Percentiles rank a stretch among this genome's conserved stretches.
These are phyloP conservation scores for Neolamprologus sp. DNA, from an alignment of 2,113 vertebrate genomes.

Conservation along the genomic window DNA sequence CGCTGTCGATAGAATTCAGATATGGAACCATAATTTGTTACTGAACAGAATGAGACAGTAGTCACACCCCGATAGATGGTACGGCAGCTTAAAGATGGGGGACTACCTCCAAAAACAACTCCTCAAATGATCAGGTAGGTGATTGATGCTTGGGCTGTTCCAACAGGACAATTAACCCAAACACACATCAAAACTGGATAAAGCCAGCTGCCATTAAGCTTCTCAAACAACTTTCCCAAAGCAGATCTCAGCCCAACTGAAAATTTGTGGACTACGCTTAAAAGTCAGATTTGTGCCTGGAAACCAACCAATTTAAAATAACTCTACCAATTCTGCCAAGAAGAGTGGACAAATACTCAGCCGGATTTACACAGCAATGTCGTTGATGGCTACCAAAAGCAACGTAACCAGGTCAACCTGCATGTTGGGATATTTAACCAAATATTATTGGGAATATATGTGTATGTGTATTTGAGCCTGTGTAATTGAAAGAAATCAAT, in stretches of 20 bases:
- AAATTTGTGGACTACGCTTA: rapidly evolving
- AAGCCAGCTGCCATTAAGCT: neutral
- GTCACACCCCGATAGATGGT: neutral
- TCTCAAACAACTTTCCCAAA: neutral
- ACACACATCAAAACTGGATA: neutral
- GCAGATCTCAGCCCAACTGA: neutral
- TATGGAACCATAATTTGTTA: neutral
- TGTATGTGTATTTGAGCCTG: neutral
- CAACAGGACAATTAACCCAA: neutral
- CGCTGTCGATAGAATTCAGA: neutral
- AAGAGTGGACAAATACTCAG: neutral
- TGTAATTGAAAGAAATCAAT: neutral
- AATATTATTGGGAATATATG: neutral
- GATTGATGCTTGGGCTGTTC: neutral
- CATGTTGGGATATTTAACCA: neutral
- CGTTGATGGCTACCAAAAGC: neutral
- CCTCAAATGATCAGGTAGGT: neutral
- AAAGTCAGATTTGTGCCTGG: neutral
- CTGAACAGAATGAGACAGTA: neutral
- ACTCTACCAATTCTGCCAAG: neutral
- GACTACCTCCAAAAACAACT: neutral
- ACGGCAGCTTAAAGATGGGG: neutral
- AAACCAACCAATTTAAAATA: neutral
- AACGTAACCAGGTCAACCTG: neutral
- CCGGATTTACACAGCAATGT: neutral